phyloP scores from a whole-genome alignment of 2,888 invertebrate species.

The Branchipolynoe longqiensis region DNA sequence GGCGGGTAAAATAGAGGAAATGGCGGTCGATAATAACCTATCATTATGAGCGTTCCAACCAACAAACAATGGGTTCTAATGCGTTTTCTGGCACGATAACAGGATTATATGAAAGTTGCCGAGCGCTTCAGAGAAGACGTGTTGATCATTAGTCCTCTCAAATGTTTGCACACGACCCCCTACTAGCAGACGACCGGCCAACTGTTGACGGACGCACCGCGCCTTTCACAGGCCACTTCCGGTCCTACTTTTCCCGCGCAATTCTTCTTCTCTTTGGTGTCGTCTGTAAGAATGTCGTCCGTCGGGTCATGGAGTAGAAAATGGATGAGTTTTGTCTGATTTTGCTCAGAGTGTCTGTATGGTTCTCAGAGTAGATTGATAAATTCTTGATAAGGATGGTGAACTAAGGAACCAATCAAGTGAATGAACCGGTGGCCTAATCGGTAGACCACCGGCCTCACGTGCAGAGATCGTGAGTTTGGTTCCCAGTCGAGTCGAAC shows the following conservation, averaged over 20 bases:
- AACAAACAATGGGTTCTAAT: constrained; percentile 51
- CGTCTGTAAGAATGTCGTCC: no score
- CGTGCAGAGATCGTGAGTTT: no score
- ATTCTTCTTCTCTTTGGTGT: neutral
- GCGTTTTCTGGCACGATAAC: constrained; percentile 57
- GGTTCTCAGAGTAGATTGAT: no score
- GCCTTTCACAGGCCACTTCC: neutral
- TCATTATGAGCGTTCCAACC: constrained; percentile 50
- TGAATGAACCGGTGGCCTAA: no score
- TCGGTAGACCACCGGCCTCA: no score
- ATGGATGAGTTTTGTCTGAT: no score
- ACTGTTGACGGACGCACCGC: constrained; percentile 17
- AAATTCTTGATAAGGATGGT: no score
- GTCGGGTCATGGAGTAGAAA: no score
- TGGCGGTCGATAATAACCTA: constrained; percentile 49
- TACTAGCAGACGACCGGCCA: constrained; percentile 26
- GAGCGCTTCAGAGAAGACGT: constrained; percentile 17
- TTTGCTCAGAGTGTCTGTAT: no score
- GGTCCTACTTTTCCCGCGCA: neutral
- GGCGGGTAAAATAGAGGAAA: neutral
- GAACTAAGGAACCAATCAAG: no score
- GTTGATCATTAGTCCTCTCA: constrained; percentile 50
- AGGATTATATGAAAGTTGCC: constrained; percentile 55
- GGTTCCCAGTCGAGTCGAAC: no score
- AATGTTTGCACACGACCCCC: constrained; percentile 44